Percentiles rank a stretch among this genome's conserved stretches.
phyloP scores from a whole-genome alignment of 23 tunicate species.

The Diplosoma virens region DNA sequence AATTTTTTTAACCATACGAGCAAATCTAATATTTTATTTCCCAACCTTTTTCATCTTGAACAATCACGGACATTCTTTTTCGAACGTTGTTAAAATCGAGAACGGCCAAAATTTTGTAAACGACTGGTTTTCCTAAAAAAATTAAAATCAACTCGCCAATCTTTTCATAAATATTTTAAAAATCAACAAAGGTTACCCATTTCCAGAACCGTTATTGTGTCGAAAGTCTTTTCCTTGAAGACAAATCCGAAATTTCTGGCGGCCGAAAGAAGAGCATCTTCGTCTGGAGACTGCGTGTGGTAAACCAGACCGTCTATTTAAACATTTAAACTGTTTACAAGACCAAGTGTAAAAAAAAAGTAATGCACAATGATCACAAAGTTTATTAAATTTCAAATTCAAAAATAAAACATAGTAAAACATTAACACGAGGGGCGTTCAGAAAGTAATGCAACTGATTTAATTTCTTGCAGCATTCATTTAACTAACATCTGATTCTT shows the following conservation, averaged over 20 bases:
- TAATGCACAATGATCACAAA: no score
- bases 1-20: no score
- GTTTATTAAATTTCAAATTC: no score
- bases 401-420: no score
- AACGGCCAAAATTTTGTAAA: conserved; percentile 69
- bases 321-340: no score
- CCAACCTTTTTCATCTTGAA: conserved; percentile 41
- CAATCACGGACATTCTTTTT: conserved; percentile 94
- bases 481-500: no score
- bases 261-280: conserved; percentile 94
- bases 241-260: conserved; percentile 98
- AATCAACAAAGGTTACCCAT: conserved; percentile 36
- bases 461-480: no score
- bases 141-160: not conserved
- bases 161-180: not conserved
- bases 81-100: conserved; percentile 90
- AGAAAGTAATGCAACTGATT: no score
- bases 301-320: conserved; percentile 17
- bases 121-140: conserved; percentile 55
- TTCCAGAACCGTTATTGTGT: conserved; percentile 86
- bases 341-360: not conserved
- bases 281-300: conserved; percentile 98
- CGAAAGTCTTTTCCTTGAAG: conserved; percentile 71
- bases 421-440: no score
- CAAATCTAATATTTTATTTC: not conserved